A percentile compares a stretch with the other conserved stretches of the same genome.
phyloP scores from a whole-genome alignment of 2,797 vertebrate genomes.

The Myotis myotis region DNA sequence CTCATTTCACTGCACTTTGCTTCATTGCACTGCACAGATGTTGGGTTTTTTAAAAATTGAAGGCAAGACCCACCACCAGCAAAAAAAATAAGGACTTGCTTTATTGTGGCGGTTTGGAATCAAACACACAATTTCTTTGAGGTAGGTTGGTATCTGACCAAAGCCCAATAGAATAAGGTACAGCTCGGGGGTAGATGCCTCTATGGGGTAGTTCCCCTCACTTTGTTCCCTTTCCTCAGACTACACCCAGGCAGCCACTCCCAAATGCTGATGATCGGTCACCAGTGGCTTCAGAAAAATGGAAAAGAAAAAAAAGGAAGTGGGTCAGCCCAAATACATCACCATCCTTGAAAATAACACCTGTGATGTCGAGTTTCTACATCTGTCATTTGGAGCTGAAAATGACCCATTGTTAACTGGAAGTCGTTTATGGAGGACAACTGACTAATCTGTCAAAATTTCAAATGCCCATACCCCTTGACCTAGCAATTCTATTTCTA shows the following conservation, averaged over 20 bases:
- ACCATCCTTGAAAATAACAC: not conserved
- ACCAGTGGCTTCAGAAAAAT: not conserved
- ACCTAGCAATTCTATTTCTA: not conserved
- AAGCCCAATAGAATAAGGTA: not conserved
- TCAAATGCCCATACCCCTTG: not conserved
- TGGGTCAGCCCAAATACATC: not conserved
- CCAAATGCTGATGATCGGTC: not conserved
- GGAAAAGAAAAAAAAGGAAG: not conserved
- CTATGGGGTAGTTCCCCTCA: not conserved
- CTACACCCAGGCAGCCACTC: rapidly evolving
- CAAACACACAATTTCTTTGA: not conserved
- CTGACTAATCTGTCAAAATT: not conserved
- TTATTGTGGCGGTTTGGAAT: not conserved
- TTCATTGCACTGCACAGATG: not conserved
- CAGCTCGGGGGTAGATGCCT: not conserved
- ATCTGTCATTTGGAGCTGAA: not conserved
- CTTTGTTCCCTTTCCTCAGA: not conserved
- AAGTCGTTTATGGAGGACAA: not conserved
- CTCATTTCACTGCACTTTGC: not conserved
- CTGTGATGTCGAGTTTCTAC: not conserved
- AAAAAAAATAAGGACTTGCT: not conserved
- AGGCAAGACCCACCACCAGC: not conserved
- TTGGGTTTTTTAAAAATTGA: not conserved
- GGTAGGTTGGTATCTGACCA: not conserved
- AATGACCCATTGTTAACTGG: not conserved